Conservation (phyloP, 2,113 vertebrate genomes). For the Lepus europaeus region DNA sequence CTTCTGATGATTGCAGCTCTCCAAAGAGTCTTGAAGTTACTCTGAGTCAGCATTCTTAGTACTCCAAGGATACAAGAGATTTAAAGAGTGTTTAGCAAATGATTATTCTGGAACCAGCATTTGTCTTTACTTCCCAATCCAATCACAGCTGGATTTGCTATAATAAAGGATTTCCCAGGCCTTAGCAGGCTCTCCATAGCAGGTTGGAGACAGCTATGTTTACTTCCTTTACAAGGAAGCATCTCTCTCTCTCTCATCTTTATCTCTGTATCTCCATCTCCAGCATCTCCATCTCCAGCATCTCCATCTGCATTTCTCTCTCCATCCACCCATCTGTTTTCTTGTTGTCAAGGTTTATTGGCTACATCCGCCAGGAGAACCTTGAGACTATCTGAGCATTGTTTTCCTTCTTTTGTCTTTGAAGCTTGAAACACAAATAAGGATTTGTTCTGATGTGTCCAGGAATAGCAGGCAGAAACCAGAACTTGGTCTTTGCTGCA, state of each 20-base stretch:
- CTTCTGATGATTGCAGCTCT: neutral
- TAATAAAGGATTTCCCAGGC: neutral
- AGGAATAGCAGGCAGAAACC: neutral
- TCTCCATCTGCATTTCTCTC: neutral
- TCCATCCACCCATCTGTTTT: neutral
- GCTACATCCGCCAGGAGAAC: neutral
- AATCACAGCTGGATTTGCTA: neutral
- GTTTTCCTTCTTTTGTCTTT: neutral
- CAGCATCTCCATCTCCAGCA: neutral
- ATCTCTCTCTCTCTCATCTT: neutral
- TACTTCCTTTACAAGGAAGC: slow-evolving; percentile 9
- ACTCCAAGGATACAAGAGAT: neutral
- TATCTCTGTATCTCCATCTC: neutral
- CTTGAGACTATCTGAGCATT: neutral
- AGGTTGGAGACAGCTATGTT: neutral
- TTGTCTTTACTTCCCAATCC: neutral
- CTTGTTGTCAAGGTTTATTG: neutral
- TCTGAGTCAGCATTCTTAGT: slow-evolving; percentile 34
- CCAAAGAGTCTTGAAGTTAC: neutral
- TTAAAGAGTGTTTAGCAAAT: neutral
- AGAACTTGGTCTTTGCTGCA: neutral
- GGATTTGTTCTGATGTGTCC: neutral
- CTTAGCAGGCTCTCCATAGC: neutral
- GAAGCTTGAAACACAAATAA: neutral
- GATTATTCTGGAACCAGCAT: neutral